Evolutionary conservation across 1,140 invertebrate species (phyloP).

Genomic region (Drosophila santomea): DNA sequence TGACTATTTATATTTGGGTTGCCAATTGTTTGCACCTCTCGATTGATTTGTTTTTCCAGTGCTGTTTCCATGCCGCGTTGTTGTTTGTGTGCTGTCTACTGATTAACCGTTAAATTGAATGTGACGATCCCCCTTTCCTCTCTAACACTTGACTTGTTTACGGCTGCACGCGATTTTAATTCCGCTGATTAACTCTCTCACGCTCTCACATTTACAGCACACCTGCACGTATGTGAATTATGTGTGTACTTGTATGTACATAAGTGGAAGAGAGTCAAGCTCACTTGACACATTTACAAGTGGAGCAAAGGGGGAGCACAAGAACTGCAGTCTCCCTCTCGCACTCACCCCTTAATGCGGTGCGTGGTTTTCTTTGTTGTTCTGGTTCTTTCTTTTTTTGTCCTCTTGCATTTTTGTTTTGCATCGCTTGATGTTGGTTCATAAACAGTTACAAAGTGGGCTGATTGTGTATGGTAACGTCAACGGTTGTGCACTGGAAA

Average conservation of each 20-base stretch:
- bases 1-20: conserved; percentile 15
- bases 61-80: conserved; percentile 63
- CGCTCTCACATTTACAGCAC: conserved; percentile 31
- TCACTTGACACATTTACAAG: conserved; percentile 60
- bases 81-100: conserved; percentile 37
- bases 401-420: conserved; percentile 56
- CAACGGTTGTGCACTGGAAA: conserved; percentile 69
- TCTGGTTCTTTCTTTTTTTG: conserved; percentile 40
- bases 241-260: too few species aligned
- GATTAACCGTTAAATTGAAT: conserved; percentile 63
- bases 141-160: conserved; percentile 41
- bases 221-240: not conserved
- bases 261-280: conserved; percentile 17
- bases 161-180: conserved; percentile 61
- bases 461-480: conserved; percentile 70
- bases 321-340: conserved; percentile 34
- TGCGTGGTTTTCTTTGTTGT: conserved; percentile 50
- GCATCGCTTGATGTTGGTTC: conserved; percentile 65
- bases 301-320: conserved; percentile 46
- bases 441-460: conserved; percentile 70
- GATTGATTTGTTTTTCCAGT: conserved; percentile 67
- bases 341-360: conserved; percentile 21
- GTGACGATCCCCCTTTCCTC: conserved; percentile 36
- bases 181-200: conserved; percentile 53
- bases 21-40: conserved; percentile 34